phyloP scores from a whole-genome alignment of 2,113 vertebrate genomes.

The Ciconia maguari region DNA sequence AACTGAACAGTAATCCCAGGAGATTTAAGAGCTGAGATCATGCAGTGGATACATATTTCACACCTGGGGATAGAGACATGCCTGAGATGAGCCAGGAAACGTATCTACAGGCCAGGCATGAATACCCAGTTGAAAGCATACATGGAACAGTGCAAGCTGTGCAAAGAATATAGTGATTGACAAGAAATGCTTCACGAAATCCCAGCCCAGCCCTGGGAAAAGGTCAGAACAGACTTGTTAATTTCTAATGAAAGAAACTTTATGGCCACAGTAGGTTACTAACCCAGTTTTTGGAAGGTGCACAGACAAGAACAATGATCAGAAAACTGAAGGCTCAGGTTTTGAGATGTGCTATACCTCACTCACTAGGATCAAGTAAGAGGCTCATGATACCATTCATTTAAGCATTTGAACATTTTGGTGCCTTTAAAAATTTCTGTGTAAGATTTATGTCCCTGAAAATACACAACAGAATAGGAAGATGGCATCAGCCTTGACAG shows the following conservation, averaged over 20 bases:
- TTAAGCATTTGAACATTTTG: not conserved
- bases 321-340: not conserved
- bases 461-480: not conserved
- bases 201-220: not conserved
- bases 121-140: conserved; percentile 28
- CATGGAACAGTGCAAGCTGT: conserved; percentile 1
- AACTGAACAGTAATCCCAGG: conserved; percentile 36
- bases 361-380: not conserved
- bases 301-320: not conserved
- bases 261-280: not conserved
- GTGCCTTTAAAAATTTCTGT: not conserved
- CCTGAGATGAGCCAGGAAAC: conserved; percentile 62
- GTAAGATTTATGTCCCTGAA: not conserved
- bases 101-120: conserved; percentile 48
- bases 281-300: not conserved
- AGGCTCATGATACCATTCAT: not conserved
- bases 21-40: conserved; percentile 50
- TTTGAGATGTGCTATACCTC: not conserved
- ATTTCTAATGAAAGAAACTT: conserved; percentile 8
- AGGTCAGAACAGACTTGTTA: conserved; percentile 4
- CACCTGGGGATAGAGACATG: conserved; percentile 55
- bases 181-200: conserved; percentile 2
- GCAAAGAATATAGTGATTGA: conserved; percentile 27
- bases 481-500: not conserved
- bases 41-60: conserved; percentile 31